These are phyloP conservation scores for Sardinella longiceps DNA, from an alignment of 2,797 vertebrate species.

Conservation along the genomic window DNA sequence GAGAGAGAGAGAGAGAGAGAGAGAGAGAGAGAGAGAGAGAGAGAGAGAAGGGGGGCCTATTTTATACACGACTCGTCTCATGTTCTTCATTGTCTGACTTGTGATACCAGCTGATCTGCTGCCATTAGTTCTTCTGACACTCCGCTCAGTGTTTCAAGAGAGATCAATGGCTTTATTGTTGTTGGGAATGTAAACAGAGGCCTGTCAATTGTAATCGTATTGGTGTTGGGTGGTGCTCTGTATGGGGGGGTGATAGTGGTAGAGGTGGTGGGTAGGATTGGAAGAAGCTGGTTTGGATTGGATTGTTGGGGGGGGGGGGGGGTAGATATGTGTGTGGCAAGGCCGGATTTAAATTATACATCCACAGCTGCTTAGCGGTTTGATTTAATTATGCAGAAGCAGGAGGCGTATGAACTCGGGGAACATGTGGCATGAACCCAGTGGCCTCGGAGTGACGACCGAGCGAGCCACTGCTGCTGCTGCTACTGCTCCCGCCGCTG, in stretches of 20 bases:
- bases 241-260: background rate
- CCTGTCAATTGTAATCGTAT: background rate
- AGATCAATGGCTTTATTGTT: background rate
- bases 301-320: background rate
- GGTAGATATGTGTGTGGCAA: background rate
- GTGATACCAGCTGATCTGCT: background rate
- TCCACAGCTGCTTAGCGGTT: slow-evolving; percentile 22
- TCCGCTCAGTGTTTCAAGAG: background rate
- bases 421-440: slow-evolving; percentile 31
- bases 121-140: background rate
- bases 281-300: background rate
- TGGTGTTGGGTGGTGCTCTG: background rate
- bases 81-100: background rate
- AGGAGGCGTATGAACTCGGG: slow-evolving; percentile 19
- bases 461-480: background rate
- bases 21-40: too few species aligned
- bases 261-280: background rate
- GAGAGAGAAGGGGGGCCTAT: background rate
- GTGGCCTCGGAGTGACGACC: background rate
- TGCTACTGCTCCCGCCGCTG: background rate
- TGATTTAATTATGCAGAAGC: slow-evolving; percentile 24
- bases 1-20: too few species aligned
- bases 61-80: background rate
- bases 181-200: background rate
- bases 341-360: slow-evolving; percentile 13